Base-by-base conservation (phyloP, 2,888 invertebrate species). In the Priocnemis perturbator region DNA sequence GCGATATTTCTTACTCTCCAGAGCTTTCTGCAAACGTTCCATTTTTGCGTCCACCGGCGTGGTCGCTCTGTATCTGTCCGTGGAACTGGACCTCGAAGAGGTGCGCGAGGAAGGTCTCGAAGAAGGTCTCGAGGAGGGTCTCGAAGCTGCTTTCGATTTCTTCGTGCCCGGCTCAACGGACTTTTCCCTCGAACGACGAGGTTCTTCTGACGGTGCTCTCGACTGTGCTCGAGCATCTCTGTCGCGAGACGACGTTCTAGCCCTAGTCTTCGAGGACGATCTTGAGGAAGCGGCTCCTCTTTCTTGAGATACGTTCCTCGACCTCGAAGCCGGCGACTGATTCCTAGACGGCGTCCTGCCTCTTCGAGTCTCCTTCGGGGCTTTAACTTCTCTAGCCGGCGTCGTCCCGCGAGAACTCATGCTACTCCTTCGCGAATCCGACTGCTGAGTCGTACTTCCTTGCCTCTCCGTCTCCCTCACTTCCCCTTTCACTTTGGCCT, bases 31-130 rank as follows among this genome's bases (percentile, higher is more conserved):
- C 72, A 86, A 79, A 65, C 74, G 86, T 67, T 89, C 90, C 64
- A 88, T 81, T 64, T 86, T 88, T 3, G 85, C 80, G 2, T 89
- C 88, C 2, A 87, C 88, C 69, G 90, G 90, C 0, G 89, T 84
- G 37, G 63, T 73, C 0, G 77, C 71, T 56, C 84, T 69, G 0
- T 73, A 78, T 3, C 87, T 81, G 37, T 88, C 88, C 14, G 76
- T 81, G 4, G 88, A 88, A 63, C 69, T 87, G 0, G 86, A 82
- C 45, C 76, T 82, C 2, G 88, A 87, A 59, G 72, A 82, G 0
- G 85, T 72, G 53, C 86, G 83, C 2, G 87, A 87, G 0, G 84
- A 74, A 5, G 82, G 69, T 26, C 69, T 81, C 7, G 84, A 83
- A 1, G 81, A 80, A 1, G 82, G 78, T 52, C 86, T 83, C 4